Percentiles rank a stretch among this genome's conserved stretches.
Conservation (phyloP, 2,113 vertebrate genomes). For the Elgaria multicarinata region DNA sequence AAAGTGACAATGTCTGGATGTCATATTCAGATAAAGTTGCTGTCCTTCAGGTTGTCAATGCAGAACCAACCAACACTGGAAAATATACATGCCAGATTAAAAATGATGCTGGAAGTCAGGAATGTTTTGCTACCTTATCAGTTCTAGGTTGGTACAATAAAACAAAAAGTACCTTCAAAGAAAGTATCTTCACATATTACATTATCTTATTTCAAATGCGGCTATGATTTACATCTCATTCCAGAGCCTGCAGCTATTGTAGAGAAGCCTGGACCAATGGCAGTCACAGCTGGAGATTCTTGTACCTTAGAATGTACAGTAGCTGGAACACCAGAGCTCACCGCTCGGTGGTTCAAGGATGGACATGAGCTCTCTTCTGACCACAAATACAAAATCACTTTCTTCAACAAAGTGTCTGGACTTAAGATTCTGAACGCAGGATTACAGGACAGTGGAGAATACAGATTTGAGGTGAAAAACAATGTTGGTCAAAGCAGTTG, state of each 20-base stretch:
- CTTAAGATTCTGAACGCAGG: conserved; percentile 92
- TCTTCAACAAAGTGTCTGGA: conserved; percentile 87
- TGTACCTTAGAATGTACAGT: conserved; percentile 91
- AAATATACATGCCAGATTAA: conserved; percentile 94
- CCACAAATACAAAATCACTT: conserved; percentile 92
- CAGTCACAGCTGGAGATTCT: conserved; percentile 91
- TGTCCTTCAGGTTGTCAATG: conserved; percentile 84
- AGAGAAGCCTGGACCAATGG: conserved; percentile 93
- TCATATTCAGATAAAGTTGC: conserved; percentile 88
- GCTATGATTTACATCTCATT: conserved; percentile 67
- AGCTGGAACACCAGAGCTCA: conserved; percentile 92
- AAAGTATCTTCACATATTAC: not conserved
- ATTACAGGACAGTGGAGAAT: conserved; percentile 88
- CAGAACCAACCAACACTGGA: conserved; percentile 84
- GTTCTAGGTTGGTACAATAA: conserved; percentile 90
- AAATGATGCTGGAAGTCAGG: conserved; percentile 94
- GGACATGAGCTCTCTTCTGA: conserved; percentile 90
- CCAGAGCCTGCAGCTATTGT: conserved; percentile 93
- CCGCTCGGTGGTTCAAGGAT: conserved; percentile 93
- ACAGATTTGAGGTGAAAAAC: conserved; percentile 93
- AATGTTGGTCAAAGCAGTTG: conserved; percentile 94
- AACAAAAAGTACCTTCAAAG: not conserved
- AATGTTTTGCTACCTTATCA: conserved; percentile 90
- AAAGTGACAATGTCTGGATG: conserved; percentile 90
- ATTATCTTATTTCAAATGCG: not conserved